phyloP scores from a whole-genome alignment of 1,140 invertebrate species.

The Drosophila lowei region DNA sequence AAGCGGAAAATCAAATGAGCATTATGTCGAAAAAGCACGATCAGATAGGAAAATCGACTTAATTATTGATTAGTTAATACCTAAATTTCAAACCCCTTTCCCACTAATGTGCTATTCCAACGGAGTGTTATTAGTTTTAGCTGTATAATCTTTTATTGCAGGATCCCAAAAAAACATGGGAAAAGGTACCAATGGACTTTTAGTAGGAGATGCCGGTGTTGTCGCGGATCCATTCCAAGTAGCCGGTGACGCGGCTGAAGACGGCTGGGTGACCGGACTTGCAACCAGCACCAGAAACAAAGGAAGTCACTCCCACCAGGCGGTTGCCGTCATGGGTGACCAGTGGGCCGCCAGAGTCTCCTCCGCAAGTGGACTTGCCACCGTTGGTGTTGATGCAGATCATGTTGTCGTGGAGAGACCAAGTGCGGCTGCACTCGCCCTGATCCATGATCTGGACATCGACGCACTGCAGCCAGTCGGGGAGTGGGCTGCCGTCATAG shows the following conservation, averaged over 20 bases:
- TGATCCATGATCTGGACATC: constrained; percentile 54
- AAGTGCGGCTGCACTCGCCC: constrained; percentile 22
- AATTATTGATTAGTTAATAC: no score
- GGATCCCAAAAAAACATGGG: background rate
- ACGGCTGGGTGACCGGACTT: constrained; percentile 83
- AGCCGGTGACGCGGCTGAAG: constrained; percentile 84
- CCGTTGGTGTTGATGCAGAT: constrained; percentile 63
- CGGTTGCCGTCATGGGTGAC: constrained; percentile 51
- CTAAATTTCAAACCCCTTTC: no score
- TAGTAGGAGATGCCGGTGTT: constrained; percentile 51
- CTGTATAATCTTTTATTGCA: constrained; percentile 16
- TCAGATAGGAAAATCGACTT: no score
- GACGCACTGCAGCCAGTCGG: constrained; percentile 52
- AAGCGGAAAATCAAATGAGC: no score
- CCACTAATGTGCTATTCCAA: no score
- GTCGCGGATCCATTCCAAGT: constrained; percentile 84
- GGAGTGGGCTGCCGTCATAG: constrained; percentile 52
- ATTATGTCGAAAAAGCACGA: no score
- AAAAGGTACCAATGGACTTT: background rate
- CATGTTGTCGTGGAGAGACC: constrained; percentile 43
- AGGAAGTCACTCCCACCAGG: constrained; percentile 50
- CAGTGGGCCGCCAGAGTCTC: constrained; percentile 85
- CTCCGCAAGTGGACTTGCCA: constrained; percentile 77
- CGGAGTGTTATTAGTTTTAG: background rate
- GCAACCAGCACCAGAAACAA: constrained; percentile 49